Evolutionary conservation across 2,113 vertebrate genomes (phyloP), one percentile per base, ranked within the genome.

Genomic region (Phylloscopus trochilus): DNA sequence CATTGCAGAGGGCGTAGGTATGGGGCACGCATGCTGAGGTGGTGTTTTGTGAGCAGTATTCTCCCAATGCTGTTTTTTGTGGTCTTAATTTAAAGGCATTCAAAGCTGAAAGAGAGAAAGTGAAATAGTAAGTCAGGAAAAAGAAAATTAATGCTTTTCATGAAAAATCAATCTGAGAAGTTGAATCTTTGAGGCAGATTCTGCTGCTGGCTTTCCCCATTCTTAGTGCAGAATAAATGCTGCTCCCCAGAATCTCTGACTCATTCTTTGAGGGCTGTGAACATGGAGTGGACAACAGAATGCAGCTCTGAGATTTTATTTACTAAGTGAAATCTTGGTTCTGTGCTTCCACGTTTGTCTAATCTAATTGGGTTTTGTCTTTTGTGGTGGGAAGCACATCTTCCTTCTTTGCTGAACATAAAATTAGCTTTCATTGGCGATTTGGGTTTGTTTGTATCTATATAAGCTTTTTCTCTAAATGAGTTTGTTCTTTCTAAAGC

Each of bases 401-500:
- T 96, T 92, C 90, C 90, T 86, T 94, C 95, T 96, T 92, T 95
- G 92, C 92, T 84, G 95, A 97, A 95, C 79, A 90, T 94, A 95
- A 97, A 97, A 97, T 97, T 95, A 96, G 43, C 84, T 96, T 97
- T 97, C 97, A 96, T 78, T 96, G 96, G 94, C 74, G 95, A 97
- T 97, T 95, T 96, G 95, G 94, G 90, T 97, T 97, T 97, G 95
- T 97, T 97, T 97, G 96, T 89, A 93, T 96, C 95, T 95, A 75
- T 97, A 94, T 94, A 95, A 97, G 96, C 95, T 90, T 92, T 93
- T 93, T 85, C 90, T 95, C 92, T 96, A 97, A 97, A 97, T 96
- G 93, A 96, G 95, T 97, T 97, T 97, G 96, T 97, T 98, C 96
- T 97, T 96, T 96, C 95, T 94, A 97, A 97, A 97, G 95, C 95